These are phyloP conservation scores for Geodia barretti DNA, from an alignment of 37 sponge, comb jelly and placozoan genomes.

Conservation along the genomic window DNA sequence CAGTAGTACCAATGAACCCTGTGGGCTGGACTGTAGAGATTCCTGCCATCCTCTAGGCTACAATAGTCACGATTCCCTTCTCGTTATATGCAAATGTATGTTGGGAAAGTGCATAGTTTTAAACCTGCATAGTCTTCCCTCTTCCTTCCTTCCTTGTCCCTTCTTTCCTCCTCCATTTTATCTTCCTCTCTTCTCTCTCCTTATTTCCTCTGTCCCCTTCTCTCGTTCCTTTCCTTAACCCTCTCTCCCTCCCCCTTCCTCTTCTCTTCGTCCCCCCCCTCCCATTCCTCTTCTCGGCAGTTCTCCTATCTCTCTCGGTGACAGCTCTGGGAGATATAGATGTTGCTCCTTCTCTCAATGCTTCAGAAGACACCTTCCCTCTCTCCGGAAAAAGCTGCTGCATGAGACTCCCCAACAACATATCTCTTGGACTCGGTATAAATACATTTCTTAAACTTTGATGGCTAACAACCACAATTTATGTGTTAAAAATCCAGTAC, in stretches of 20 bases:
- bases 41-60: too few relatives aligned
- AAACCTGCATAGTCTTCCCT: not conserved
- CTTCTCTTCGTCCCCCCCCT: slow-evolving; percentile 2
- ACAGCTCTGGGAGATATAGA: too few relatives aligned
- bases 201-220: not conserved
- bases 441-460: not conserved
- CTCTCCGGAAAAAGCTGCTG: not conserved
- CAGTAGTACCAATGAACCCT: too few relatives aligned
- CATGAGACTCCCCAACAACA: not conserved
- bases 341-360: not conserved
- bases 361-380: not conserved
- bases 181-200: not conserved
- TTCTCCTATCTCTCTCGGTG: too few relatives aligned
- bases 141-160: not conserved
- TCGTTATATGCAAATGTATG: not conserved
- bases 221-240: not conserved
- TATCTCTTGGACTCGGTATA: too few relatives aligned
- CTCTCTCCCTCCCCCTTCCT: not conserved
- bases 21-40: too few relatives aligned
- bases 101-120: too few relatives aligned
- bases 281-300: not conserved
- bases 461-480: not conserved
- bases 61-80: not conserved
- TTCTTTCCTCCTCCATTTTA: not conserved
- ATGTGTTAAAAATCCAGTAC: too few relatives aligned